A percentile compares a stretch with the other conserved stretches of the same genome.
Conservation (phyloP, 2,888 invertebrate genomes). For the Drosophila nr. perissopoda region DNA sequence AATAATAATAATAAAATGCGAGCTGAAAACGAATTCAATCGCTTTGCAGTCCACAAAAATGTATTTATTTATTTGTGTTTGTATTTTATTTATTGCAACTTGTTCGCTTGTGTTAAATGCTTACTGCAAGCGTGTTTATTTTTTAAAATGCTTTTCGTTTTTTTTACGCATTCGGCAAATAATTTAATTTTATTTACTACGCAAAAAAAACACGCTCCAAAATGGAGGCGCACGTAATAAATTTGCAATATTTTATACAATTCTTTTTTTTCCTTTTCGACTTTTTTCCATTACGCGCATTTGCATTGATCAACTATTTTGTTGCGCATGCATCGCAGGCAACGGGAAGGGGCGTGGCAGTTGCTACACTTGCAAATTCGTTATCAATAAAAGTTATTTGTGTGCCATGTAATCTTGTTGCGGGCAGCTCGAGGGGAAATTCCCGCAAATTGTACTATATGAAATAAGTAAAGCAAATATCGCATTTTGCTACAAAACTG, state of each 20-base stretch:
- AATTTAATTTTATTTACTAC: slow-evolving; percentile 79
- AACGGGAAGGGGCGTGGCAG: slow-evolving; percentile 5
- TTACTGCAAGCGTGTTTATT: slow-evolving; percentile 69
- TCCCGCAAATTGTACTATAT: neutral
- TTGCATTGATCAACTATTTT: slow-evolving; percentile 54
- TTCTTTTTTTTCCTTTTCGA: slow-evolving; percentile 6
- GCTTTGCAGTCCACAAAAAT: slow-evolving; percentile 60
- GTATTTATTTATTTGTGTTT: slow-evolving; percentile 62
- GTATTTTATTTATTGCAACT: slow-evolving; percentile 44
- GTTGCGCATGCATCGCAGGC: neutral
- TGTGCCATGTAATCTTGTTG: slow-evolving; percentile 43
- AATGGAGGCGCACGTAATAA: slow-evolving; percentile 52
- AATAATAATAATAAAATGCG: slow-evolving; percentile 23
- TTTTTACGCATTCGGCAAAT: slow-evolving; percentile 62
- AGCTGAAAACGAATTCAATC: slow-evolving; percentile 51
- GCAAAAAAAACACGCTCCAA: slow-evolving; percentile 32
- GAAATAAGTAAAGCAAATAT: neutral
- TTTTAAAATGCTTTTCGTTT: slow-evolving; percentile 71
- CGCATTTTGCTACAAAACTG: neutral
- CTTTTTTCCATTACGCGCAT: slow-evolving; percentile 48
- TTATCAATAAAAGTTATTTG: slow-evolving; percentile 74
- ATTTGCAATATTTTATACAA: slow-evolving; percentile 63
- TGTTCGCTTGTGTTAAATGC: slow-evolving; percentile 51
- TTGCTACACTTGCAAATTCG: slow-evolving; percentile 61
- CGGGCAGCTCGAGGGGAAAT: slow-evolving; percentile 22